These are phyloP conservation scores for Passer montanus DNA, from an alignment of 2,113 vertebrate species.

Conservation along the genomic window DNA sequence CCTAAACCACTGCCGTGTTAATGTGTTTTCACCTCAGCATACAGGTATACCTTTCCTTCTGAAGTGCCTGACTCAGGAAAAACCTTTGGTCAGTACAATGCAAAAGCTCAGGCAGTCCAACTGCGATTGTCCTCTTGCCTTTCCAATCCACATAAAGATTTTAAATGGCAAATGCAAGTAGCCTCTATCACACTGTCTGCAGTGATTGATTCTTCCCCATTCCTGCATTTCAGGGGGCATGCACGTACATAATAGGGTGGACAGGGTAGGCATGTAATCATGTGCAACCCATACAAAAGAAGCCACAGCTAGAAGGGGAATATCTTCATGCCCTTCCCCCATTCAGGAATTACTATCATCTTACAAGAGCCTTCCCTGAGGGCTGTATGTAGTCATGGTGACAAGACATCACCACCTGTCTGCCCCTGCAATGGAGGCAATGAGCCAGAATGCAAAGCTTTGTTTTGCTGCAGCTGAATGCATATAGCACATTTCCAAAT, in stretches of 20 bases:
- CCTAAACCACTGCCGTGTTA: neutral
- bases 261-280: neutral
- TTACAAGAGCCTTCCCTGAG: conserved; percentile 56
- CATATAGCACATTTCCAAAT: neutral
- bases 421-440: conserved; percentile 43
- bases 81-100: neutral
- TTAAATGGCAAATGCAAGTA: neutral
- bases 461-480: conserved; percentile 20
- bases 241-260: neutral
- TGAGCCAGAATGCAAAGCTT: conserved; percentile 23
- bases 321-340: neutral
- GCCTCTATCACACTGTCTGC: neutral
- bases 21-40: neutral
- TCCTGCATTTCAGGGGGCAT: neutral
- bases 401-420: conserved; percentile 70
- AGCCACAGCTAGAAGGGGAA: neutral
- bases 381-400: conserved; percentile 74
- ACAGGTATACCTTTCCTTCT: neutral
- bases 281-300: neutral
- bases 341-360: conserved; percentile 40
- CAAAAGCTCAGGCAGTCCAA: neutral
- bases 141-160: neutral
- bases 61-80: neutral
- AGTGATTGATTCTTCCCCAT: neutral
- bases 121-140: neutral